Percentiles rank a stretch among this genome's conserved stretches.
These are phyloP conservation scores for Aleiodes leptofemur DNA, from an alignment of 2,888 invertebrate genomes.

Conservation along the genomic window DNA sequence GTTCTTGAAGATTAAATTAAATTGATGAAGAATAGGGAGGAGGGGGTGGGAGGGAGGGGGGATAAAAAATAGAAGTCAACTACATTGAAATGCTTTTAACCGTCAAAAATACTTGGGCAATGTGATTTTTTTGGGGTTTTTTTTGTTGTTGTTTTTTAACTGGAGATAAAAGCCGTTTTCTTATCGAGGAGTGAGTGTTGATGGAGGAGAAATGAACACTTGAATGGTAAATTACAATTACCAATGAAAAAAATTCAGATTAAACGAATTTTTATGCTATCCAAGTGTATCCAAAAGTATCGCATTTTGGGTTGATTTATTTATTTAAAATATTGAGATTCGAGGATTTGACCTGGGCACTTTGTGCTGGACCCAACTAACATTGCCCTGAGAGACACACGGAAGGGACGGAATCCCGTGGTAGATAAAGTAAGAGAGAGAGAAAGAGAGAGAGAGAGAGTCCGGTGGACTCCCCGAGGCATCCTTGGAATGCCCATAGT, in stretches of 20 bases:
- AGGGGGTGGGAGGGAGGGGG: not conserved
- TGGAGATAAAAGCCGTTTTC: constrained; percentile 4
- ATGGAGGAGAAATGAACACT: constrained; percentile 3
- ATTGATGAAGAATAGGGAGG: not conserved
- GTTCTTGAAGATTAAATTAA: not conserved
- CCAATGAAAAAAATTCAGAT: constrained; percentile 8
- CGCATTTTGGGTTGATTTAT: constrained; percentile 9
- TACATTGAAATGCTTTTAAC: constrained; percentile 38
- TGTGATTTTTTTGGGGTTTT: constrained; percentile 3
- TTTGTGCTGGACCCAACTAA: not conserved
- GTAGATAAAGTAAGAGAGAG: too few species aligned
- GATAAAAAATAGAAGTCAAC: constrained; percentile 23
- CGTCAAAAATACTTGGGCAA: constrained; percentile 28
- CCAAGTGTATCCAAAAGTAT: too few species aligned
- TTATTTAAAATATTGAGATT: constrained; percentile 17
- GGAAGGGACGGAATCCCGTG: constrained; percentile 56
- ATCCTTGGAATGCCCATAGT: constrained; percentile 55
- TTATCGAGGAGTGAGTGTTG: constrained; percentile 9
- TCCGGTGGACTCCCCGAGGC: constrained; percentile 52
- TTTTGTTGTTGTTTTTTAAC: not conserved
- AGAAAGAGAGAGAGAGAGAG: constrained; percentile 4
- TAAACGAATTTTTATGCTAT: not conserved
- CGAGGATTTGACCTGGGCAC: constrained; percentile 8
- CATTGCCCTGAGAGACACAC: constrained; percentile 48
- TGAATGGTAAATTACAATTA: constrained; percentile 25